Percentiles rank a stretch among this genome's conserved stretches.
These are phyloP conservation scores for Oreotrochilus melanogaster DNA, from an alignment of 2,113 vertebrate genomes.

Conservation along the genomic window DNA sequence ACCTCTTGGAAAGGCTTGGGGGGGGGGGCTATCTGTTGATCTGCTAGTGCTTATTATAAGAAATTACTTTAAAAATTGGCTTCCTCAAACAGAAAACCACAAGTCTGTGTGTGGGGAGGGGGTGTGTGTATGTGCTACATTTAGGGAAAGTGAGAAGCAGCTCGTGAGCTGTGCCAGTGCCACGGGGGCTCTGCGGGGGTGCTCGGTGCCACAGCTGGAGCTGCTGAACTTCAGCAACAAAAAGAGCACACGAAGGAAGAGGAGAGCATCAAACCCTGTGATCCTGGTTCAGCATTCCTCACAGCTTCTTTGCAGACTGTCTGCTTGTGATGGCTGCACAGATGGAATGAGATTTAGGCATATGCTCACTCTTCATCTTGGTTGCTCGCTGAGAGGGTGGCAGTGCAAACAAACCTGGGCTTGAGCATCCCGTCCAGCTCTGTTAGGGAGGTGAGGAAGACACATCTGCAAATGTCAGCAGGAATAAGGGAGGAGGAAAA, in stretches of 20 bases:
- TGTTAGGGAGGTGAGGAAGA: background rate
- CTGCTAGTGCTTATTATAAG: background rate
- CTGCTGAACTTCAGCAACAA: background rate
- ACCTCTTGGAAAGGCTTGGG: background rate
- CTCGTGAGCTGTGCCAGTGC: background rate
- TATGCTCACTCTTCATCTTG: slow-evolving; percentile 15
- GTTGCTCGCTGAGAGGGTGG: background rate
- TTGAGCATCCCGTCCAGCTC: background rate
- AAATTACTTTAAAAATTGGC: background rate
- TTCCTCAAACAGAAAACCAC: background rate
- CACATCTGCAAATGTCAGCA: accelerated
- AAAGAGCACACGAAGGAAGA: background rate
- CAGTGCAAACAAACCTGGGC: background rate
- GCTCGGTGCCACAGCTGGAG: background rate
- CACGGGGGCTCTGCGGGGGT: accelerated
- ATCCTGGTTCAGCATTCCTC: background rate
- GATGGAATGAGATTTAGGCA: slow-evolving; percentile 33
- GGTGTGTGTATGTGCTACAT: accelerated
- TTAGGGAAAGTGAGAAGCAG: background rate
- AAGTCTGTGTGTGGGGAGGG: too few relatives aligned
- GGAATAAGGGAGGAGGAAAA: background rate
- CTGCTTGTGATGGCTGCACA: slow-evolving; percentile 33
- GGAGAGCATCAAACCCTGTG: background rate
- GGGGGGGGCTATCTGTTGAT: background rate
- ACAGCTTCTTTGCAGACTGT: background rate